phyloP scores from a whole-genome alignment of 1,140 invertebrate genomes.

The Coboldia fuscipes region DNA sequence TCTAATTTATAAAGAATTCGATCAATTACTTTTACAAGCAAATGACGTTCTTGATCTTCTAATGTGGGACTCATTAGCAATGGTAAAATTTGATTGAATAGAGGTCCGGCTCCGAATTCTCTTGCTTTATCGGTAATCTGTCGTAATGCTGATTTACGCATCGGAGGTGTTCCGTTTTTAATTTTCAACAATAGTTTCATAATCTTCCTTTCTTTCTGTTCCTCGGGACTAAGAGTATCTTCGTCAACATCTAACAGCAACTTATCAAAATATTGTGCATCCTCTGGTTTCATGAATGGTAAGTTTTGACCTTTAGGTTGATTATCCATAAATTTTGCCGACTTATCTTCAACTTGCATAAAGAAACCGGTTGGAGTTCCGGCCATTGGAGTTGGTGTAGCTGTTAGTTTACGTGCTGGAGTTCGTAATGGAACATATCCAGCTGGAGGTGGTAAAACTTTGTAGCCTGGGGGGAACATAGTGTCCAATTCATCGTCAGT shows the following conservation, averaged over 20 bases:
- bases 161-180: constrained; percentile 98
- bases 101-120: constrained; percentile 92
- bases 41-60: constrained; percentile 97
- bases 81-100: constrained; percentile 98
- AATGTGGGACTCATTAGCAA: constrained; percentile 97
- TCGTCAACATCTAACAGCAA: constrained; percentile 95
- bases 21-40: constrained; percentile 99
- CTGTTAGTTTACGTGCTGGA: constrained; percentile 87
- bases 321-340: constrained; percentile 79
- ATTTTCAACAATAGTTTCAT: constrained; percentile 98
- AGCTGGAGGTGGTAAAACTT: constrained; percentile 86
- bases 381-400: constrained; percentile 92
- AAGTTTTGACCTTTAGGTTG: constrained; percentile 87
- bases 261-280: constrained; percentile 99
- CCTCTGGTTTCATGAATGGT: constrained; percentile 98
- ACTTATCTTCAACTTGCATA: constrained; percentile 70
- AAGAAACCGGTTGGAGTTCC: constrained; percentile 89
- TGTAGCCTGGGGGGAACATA: constrained; percentile 95
- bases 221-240: constrained; percentile 82
- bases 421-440: constrained; percentile 95
- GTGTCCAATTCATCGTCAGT: constrained; percentile 94
- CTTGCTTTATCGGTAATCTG: constrained; percentile 98
- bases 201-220: constrained; percentile 96
- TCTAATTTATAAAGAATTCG: constrained; percentile 97
- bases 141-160: constrained; percentile 91